Conservation (phyloP, 2,797 vertebrate genomes). For the Sternarchorhynchus goeldii region DNA sequence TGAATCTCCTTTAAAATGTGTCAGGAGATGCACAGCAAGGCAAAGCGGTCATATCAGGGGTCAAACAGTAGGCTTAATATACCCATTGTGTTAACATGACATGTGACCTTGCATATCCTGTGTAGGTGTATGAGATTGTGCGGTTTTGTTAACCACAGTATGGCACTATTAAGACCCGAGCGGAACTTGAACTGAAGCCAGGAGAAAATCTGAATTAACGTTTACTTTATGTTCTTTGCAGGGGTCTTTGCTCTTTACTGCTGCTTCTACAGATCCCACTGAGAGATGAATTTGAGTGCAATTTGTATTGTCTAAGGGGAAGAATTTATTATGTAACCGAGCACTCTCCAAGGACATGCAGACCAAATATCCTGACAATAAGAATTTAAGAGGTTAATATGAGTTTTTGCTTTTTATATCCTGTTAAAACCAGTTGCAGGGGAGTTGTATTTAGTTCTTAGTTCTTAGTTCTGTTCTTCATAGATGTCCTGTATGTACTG, state of each 20-base stretch:
- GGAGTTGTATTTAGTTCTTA: neutral
- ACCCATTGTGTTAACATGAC: constrained; percentile 23
- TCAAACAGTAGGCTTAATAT: constrained; percentile 26
- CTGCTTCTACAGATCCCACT: no score
- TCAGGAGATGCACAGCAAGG: neutral
- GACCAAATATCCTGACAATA: no score
- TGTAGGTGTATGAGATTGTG: constrained; percentile 2
- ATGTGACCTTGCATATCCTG: constrained; percentile 41
- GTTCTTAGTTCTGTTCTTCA: neutral
- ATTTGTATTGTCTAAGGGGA: no score
- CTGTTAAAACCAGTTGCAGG: no score
- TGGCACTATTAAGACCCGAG: neutral
- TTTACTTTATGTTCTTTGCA: neutral
- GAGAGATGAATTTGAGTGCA: no score
- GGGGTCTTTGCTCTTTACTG: no score
- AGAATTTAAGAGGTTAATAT: no score
- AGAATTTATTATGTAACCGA: neutral
- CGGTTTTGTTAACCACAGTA: neutral
- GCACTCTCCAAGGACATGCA: no score
- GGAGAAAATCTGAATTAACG: neutral
- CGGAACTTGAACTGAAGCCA: neutral
- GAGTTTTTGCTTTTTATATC: no score
- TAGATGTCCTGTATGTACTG: neutral
- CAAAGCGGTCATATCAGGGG: constrained; percentile 2
- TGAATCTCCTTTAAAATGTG: constrained; percentile 21